These are phyloP conservation scores for Oncorhynchus masou DNA, from an alignment of 2,113 vertebrate genomes.

Conservation along the genomic window DNA sequence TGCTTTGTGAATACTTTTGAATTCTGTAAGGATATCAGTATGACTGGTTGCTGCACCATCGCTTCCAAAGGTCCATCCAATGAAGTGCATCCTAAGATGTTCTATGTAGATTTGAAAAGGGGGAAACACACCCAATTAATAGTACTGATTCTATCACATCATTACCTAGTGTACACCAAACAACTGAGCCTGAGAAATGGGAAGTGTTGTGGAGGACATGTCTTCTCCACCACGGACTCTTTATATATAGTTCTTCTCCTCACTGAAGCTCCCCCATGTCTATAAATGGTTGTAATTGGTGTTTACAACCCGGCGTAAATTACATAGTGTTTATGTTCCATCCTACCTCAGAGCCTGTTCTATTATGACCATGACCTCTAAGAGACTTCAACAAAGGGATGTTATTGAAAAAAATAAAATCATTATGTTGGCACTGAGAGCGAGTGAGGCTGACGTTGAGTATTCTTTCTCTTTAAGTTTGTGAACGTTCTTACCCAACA, in stretches of 20 bases:
- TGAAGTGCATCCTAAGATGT: not conserved
- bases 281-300: slow-evolving; percentile 62
- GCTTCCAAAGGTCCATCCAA: not conserved
- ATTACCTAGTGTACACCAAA: not conserved
- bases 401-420: not conserved
- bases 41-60: not conserved
- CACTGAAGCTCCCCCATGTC: slow-evolving; percentile 16
- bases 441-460: no score
- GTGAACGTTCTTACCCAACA: no score
- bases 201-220: slow-evolving; percentile 6
- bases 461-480: no score
- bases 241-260: slow-evolving; percentile 48
- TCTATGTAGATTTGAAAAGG: not conserved
- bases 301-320: slow-evolving; percentile 62
- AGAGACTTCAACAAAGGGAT: slow-evolving; percentile 22
- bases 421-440: no score
- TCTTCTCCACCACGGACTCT: slow-evolving; percentile 36
- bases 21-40: not conserved
- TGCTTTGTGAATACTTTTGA: not conserved
- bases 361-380: slow-evolving; percentile 26
- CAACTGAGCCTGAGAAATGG: not conserved
- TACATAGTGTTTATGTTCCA: slow-evolving; percentile 49
- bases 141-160: not conserved
- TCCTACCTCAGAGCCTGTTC: not conserved
- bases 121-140: not conserved